Base-by-base conservation (phyloP, 2,113 vertebrate genomes). In the Larimichthys polyactis region DNA sequence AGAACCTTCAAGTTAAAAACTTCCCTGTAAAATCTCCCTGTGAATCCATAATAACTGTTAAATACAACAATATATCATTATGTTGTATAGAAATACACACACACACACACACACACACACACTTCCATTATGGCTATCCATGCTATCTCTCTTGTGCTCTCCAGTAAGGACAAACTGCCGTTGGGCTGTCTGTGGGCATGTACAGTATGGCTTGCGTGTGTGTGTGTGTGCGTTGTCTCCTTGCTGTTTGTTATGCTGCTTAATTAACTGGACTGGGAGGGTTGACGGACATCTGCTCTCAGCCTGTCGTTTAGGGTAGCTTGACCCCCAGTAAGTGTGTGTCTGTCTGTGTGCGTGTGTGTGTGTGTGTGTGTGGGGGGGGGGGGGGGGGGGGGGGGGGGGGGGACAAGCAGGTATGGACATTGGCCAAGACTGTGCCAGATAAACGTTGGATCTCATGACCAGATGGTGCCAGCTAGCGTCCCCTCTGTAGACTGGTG, bases 231-330 rank as follows among this genome's bases (percentile, higher is more conserved):
- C 55, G 73, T 64, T 63, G 70, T 79, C 22, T 83, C 36, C 32
- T 82, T 72, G 59, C 78, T 88, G 88, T 80, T 79, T 87, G 81
- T 83, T 73, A 86, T 82, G 81, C 65, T 87, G 86, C 81, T 92
- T 93, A 92, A 93, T 94, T 92, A 93, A 92, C 85, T 83, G 88
- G 91, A 91, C 87, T 77, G 88, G 87, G 89, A 91, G 88, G 71
- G 70, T 86, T 93, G 92, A 92, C 63, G 86, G 93, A 93, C 93
- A 93, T 93, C 93, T 94, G 91, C 90, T 92, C 86, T 87, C 84
- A 83, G 87, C 90, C 85, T 92, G 90, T 89, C 87, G 40, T 86
- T 90, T 75, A 78, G 84, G 84, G 81, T 88, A 79, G 80, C 86
- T 76, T 93, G 90, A 91, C 87, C 90, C 84, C 82, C 78, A 63